Conservation (phyloP, 2,797 vertebrate genomes). For the Eurystomus glaucurus region DNA sequence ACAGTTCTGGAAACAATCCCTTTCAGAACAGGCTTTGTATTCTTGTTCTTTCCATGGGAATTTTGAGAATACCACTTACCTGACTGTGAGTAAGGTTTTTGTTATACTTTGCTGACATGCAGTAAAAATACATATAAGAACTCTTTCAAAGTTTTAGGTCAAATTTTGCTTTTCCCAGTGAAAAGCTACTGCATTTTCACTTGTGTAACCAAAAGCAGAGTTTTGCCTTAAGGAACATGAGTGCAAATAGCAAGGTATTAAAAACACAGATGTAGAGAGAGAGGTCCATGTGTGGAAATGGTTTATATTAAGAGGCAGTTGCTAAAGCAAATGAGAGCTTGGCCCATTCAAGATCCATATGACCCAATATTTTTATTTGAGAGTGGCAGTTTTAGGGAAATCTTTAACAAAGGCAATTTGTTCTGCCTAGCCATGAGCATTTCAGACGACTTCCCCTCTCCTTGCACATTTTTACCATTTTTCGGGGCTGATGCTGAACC, state of each 20-base stretch:
- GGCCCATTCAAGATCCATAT: background rate
- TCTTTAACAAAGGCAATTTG: background rate
- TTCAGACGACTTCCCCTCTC: background rate
- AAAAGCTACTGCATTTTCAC: slow-evolving; percentile 35
- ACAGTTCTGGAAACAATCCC: slow-evolving; percentile 39
- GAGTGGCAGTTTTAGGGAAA: background rate
- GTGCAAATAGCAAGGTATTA: slow-evolving; percentile 58
- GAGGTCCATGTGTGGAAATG: slow-evolving; percentile 16
- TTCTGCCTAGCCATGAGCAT: background rate
- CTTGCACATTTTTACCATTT: background rate
- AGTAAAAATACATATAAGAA: background rate
- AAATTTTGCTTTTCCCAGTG: background rate
- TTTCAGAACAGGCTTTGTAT: slow-evolving; percentile 16
- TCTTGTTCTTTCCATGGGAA: background rate
- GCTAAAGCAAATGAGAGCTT: background rate
- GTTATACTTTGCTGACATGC: background rate
- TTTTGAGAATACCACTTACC: slow-evolving; percentile 4
- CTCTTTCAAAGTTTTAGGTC: background rate
- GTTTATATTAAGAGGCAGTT: slow-evolving; percentile 37
- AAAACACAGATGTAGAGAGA: slow-evolving; percentile 41
- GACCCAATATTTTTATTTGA: background rate
- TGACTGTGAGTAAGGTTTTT: background rate
- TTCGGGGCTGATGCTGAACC: background rate
- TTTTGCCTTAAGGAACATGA: slow-evolving; percentile 36
- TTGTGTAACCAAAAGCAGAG: slow-evolving; percentile 40